Base-by-base conservation (phyloP, 2,888 invertebrate species). In the Calameuta idolon region DNA sequence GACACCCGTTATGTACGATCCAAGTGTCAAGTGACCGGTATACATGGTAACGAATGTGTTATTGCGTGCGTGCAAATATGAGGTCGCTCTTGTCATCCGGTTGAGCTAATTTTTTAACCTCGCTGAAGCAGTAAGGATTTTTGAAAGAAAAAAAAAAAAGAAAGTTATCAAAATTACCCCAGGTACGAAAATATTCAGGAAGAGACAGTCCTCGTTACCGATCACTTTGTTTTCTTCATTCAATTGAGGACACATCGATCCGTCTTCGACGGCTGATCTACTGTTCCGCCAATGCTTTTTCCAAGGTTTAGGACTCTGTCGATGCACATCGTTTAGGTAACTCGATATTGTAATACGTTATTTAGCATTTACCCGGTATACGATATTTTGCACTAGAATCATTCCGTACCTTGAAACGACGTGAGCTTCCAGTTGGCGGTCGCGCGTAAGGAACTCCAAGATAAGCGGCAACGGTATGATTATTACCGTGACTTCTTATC, bases 371-470 rank as follows among this genome's bases (percentile, higher is more conserved):
- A 12, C 35, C 12, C 35, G 3, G 12, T 35, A 35, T 3, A 35
- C 35, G 35, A 12, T 35, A 35, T 12, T 35, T 35, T 35, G 12
- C 12, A 35, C 12, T 4, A 12, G 12, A 35, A 35, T 12, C 35
- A 35, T 12, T 35, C 12, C 23, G 31, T 82, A 90, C 91, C 87
- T 86, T 85, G 75, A 91, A 91, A 69, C 91, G 83, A 69, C 90
- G 83, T 1, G 89, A 82, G 4, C 83, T 75, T 1, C 84, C 88
- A 0, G 87, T 11, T 0, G 91, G 91, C 4, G 90, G 88, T 69
- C 85, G 77, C 11, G 91, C 91, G 15, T 89, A 91, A 0, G 91
- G 91, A 12, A 91, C 80, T 0, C 90, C 90, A 12, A 89, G 84
- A 80, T 86, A 91, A n/a, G 85, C 83, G 0, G 86, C 87, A 5